A percentile compares a stretch with the other conserved stretches of the same genome.
phyloP scores from a whole-genome alignment of 1,140 invertebrate species.

The Gonioctena quinquepunctata region DNA sequence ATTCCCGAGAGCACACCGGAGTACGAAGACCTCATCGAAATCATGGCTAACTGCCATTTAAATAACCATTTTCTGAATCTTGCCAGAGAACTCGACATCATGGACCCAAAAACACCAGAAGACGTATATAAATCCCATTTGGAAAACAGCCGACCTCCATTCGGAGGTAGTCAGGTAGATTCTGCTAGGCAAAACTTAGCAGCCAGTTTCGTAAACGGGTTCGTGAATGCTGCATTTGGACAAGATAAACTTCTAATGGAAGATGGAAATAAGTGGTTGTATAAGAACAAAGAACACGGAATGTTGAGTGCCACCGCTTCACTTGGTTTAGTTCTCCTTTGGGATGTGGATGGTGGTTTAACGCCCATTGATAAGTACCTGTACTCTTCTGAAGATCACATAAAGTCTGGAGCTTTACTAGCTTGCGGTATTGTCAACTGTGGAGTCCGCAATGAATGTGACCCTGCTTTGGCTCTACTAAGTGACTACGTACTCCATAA shows the following conservation, averaged over 20 bases:
- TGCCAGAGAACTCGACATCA: slow-evolving; percentile 97
- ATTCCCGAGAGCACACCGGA: slow-evolving; percentile 69
- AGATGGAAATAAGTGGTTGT: slow-evolving; percentile 98
- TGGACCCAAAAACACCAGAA: slow-evolving; percentile 99
- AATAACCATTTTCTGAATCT: slow-evolving; percentile 96
- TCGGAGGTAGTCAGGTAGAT: slow-evolving; percentile 85
- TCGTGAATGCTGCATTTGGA: slow-evolving; percentile 98
- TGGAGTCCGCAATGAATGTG: slow-evolving; percentile 97
- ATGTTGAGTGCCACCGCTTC: slow-evolving; percentile 98
- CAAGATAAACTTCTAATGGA: slow-evolving; percentile 96
- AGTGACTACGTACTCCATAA: slow-evolving; percentile 94
- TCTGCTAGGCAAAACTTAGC: slow-evolving; percentile 96
- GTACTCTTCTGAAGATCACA: slow-evolving; percentile 94
- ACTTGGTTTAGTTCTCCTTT: slow-evolving; percentile 89
- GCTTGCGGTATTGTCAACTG: slow-evolving; percentile 99
- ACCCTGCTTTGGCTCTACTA: slow-evolving; percentile 94
- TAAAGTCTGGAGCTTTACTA: slow-evolving; percentile 94
- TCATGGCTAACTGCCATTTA: slow-evolving; percentile 95
- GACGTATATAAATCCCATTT: slow-evolving; percentile 99
- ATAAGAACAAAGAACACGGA: slow-evolving; percentile 99
- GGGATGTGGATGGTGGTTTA: slow-evolving; percentile 98
- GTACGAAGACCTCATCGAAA: slow-evolving; percentile 91
- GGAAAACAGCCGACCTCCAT: slow-evolving; percentile 85
- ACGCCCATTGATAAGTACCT: slow-evolving; percentile 99
- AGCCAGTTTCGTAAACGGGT: slow-evolving; percentile 98